A percentile compares a stretch with the other conserved stretches of the same genome.
These are phyloP conservation scores for Rutilus rutilus DNA, from an alignment of 2,113 vertebrate species.

Conservation along the genomic window DNA sequence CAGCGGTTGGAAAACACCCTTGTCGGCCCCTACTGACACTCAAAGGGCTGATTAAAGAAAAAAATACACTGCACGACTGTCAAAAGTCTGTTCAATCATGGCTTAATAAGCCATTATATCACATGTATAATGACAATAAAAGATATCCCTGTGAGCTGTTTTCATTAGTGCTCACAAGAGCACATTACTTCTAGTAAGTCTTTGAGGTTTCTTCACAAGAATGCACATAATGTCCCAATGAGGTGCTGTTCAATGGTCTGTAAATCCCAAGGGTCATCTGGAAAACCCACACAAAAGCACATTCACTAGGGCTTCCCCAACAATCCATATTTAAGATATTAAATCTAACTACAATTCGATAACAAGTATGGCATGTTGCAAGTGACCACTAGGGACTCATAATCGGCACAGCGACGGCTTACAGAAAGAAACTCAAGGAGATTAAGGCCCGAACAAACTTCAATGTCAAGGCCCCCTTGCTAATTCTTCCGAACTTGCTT, in stretches of 20 bases:
- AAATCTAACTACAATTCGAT: conserved; percentile 29
- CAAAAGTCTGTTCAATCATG: conserved; percentile 11
- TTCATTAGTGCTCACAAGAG: conserved; percentile 47
- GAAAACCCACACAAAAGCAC: conserved; percentile 56
- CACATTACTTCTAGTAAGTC: conserved; percentile 37
- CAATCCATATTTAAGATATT: conserved; percentile 34
- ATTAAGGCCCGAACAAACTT: conserved; percentile 29
- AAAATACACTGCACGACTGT: not conserved
- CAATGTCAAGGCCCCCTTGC: not conserved
- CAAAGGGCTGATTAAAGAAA: not conserved
- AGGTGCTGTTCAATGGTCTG: conserved; percentile 51
- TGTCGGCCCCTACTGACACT: not conserved
- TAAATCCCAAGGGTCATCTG: conserved; percentile 51
- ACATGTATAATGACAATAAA: conserved; percentile 35
- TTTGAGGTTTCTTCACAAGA: conserved; percentile 47
- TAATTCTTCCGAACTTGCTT: conserved; percentile 43
- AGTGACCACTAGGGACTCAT: conserved; percentile 37
- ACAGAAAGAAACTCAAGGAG: conserved; percentile 41
- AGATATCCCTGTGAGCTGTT: conserved; percentile 42
- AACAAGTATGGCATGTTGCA: conserved; percentile 21
- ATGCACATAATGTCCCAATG: conserved; percentile 48
- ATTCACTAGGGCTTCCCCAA: conserved; percentile 41
- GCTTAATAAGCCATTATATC: conserved; percentile 24
- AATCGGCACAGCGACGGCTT: conserved; percentile 36
- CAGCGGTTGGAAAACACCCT: not conserved